phyloP scores from a whole-genome alignment of 2,888 invertebrate species.

The Napeogenes sylphis region DNA sequence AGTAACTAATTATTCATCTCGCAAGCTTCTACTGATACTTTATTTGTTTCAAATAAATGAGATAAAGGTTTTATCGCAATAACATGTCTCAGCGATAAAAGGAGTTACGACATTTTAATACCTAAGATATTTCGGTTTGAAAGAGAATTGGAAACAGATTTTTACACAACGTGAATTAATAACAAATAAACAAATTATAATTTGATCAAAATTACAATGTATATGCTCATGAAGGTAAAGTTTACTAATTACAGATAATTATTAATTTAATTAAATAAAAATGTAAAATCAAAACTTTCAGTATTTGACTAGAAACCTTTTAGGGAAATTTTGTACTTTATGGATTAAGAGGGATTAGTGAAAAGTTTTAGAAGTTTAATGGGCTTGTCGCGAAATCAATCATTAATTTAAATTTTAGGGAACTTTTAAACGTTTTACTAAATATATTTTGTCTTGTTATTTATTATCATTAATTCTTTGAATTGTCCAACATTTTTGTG shows the following conservation, averaged over 20 bases:
- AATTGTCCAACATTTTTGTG: background rate
- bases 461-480: background rate
- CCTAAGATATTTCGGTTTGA: too few relatives aligned
- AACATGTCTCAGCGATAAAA: too few relatives aligned
- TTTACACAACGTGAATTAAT: too few relatives aligned
- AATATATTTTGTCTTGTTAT: background rate
- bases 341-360: slow-evolving; percentile 29
- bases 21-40: too few relatives aligned
- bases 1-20: too few relatives aligned
- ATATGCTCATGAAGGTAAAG: background rate
- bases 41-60: too few relatives aligned
- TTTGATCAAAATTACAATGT: background rate
- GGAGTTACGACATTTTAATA: too few relatives aligned
- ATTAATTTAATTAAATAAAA: slow-evolving; percentile 3
- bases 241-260: background rate
- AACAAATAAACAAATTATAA: too few relatives aligned
- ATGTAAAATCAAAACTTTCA: slow-evolving; percentile 4
- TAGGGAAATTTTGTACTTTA: slow-evolving; percentile 24
- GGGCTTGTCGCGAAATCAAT: slow-evolving; percentile 27
- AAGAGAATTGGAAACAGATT: too few relatives aligned
- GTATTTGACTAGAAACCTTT: slow-evolving; percentile 22
- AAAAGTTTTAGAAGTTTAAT: slow-evolving; percentile 27
- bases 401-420: slow-evolving; percentile 25
- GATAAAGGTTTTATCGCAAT: too few relatives aligned
- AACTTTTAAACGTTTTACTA: slow-evolving; percentile 10